A percentile compares a stretch with the other conserved stretches of the same genome.
Evolutionary conservation across 2,113 vertebrate species (phyloP).

Genomic region (Oryctolagus cuniculus): DNA sequence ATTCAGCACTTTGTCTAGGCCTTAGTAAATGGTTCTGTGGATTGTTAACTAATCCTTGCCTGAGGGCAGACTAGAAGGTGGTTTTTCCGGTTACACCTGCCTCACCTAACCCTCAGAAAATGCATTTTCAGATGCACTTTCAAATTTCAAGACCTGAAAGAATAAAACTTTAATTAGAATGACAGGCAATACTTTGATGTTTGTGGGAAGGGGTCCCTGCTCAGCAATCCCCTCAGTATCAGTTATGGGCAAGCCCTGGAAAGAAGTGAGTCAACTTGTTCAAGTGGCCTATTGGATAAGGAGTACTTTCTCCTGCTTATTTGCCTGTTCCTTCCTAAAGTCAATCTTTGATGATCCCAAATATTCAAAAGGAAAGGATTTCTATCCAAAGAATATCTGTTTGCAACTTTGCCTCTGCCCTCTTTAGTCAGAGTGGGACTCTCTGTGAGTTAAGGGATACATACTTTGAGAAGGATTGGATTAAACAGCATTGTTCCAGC

Average conservation of each 20-base stretch:
- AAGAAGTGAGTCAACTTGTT: background rate
- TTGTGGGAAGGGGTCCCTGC: background rate
- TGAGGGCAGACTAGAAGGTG: background rate
- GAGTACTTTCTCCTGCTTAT: background rate
- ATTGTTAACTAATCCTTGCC: background rate
- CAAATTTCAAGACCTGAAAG: background rate
- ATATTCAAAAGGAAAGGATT: conserved; percentile 26
- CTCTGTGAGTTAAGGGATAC: background rate
- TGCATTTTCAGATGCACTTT: background rate
- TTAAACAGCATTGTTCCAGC: background rate
- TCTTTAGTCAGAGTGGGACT: background rate
- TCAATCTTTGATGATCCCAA: conserved; percentile 26
- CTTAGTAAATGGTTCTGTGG: background rate
- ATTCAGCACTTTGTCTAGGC: background rate
- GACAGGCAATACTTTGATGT: background rate
- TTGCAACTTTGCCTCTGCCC: background rate
- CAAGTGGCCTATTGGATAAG: background rate
- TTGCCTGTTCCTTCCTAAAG: background rate
- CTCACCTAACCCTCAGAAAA: background rate
- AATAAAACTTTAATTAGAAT: background rate
- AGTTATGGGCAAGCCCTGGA: background rate
- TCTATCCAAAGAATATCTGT: background rate
- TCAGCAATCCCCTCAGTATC: background rate
- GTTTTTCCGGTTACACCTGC: conserved; percentile 17
- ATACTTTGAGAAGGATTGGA: background rate